Evolutionary conservation across 2,113 vertebrate genomes (phyloP).

Genomic region (Notarius lentiginosus): DNA sequence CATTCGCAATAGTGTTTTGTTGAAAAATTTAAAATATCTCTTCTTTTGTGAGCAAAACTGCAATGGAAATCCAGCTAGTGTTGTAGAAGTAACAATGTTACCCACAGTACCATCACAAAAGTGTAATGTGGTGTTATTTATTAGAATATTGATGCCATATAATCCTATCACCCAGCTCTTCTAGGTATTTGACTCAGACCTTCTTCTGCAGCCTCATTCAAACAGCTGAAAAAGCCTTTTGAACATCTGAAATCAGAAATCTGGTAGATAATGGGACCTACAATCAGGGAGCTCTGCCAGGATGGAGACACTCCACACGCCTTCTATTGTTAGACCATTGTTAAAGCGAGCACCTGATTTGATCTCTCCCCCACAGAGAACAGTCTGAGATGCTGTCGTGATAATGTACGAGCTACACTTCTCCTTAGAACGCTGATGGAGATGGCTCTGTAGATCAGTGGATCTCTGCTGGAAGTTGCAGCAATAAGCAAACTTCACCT

Average conservation of each 20-base stretch:
- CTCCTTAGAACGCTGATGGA: background rate
- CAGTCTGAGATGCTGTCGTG: background rate
- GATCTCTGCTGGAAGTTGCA: background rate
- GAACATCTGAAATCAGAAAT: conserved; percentile 21
- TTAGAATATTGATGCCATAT: background rate
- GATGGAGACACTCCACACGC: background rate
- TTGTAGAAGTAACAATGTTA: background rate
- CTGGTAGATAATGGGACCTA: background rate
- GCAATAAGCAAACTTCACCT: background rate
- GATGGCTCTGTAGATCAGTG: background rate
- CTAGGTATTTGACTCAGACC: background rate
- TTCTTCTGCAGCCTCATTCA: conserved; percentile 5
- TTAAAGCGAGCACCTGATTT: conserved; percentile 12
- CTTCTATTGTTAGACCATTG: conserved; percentile 18
- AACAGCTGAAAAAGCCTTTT: conserved; percentile 14
- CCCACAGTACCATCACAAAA: background rate
- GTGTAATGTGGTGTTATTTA: background rate
- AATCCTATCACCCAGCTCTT: background rate
- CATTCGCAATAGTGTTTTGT: no score
- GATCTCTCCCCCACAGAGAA: conserved; percentile 13
- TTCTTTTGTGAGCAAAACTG: no score
- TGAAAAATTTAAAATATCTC: no score
- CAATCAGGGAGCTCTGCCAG: background rate
- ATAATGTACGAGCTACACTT: background rate
- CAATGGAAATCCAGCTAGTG: no score